These are phyloP conservation scores for Gonocerus acuteangulatus DNA, from an alignment of 2,888 invertebrate species.

Conservation along the genomic window DNA sequence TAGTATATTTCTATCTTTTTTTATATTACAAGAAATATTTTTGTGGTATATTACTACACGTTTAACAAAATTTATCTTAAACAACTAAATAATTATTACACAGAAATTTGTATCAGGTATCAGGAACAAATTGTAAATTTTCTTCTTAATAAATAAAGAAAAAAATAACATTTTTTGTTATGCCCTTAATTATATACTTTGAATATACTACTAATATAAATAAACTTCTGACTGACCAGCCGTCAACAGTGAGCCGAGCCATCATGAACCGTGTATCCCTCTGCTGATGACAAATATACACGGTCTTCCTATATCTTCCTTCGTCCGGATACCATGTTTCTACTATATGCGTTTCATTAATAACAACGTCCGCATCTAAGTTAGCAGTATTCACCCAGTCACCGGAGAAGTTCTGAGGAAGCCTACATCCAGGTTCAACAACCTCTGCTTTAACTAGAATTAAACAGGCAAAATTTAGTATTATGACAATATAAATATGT, in stretches of 20 bases:
- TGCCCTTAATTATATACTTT: too few species aligned
- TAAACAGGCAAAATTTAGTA: too few species aligned
- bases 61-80: too few species aligned
- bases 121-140: too few species aligned
- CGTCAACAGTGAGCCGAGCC: constrained; percentile 92
- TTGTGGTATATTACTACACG: too few species aligned
- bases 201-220: too few species aligned
- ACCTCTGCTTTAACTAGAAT: constrained; percentile 65
- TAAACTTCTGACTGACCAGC: constrained; percentile 59
- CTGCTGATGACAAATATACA: constrained; percentile 90
- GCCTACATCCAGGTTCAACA: constrained; percentile 80
- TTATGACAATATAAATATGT: background rate
- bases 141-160: too few species aligned
- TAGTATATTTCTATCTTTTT: too few species aligned
- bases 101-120: too few species aligned
- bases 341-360: constrained; percentile 93
- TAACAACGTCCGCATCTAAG: constrained; percentile 85
- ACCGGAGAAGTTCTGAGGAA: constrained; percentile 90
- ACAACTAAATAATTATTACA: too few species aligned
- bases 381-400: constrained; percentile 97
- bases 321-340: constrained; percentile 93
- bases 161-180: too few species aligned
- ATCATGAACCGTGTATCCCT: constrained; percentile 88
- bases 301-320: constrained; percentile 75
- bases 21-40: too few species aligned